Evolutionary conservation across 2,888 invertebrate genomes (phyloP).

Genomic region (Dasysyrphus tricinctus): DNA sequence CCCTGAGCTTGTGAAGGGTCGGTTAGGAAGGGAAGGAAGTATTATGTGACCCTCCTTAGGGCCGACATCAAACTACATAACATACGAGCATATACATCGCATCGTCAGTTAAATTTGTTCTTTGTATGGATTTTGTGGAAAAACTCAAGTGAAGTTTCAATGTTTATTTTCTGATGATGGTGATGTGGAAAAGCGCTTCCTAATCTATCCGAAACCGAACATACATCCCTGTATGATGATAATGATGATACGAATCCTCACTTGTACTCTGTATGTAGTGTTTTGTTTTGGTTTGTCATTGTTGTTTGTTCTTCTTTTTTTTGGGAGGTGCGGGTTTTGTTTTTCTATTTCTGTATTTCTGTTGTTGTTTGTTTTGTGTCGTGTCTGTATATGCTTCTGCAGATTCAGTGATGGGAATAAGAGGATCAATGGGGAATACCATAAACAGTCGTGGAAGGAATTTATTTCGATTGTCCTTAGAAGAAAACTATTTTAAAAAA

Average conservation of each 20-base stretch:
- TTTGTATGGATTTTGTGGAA: constrained; percentile 62
- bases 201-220: constrained; percentile 67
- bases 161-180: constrained; percentile 60
- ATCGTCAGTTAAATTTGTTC: constrained; percentile 44
- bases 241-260: constrained; percentile 68
- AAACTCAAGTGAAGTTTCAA: constrained; percentile 66
- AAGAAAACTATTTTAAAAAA: not conserved
- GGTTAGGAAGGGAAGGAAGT: not conserved
- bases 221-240: constrained; percentile 53
- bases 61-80: constrained; percentile 6
- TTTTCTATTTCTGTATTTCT: not conserved
- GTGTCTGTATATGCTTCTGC: not conserved
- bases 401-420: constrained; percentile 47
- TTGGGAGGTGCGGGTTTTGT: not conserved
- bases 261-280: constrained; percentile 38
- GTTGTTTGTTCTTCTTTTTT: constrained; percentile 27
- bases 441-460: constrained; percentile 20
- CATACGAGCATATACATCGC: not conserved
- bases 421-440: constrained; percentile 63
- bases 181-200: constrained; percentile 64
- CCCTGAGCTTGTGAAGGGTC: constrained; percentile 7
- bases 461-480: constrained; percentile 65
- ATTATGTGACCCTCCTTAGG: constrained; percentile 16
- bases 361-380: not conserved
- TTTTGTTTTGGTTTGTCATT: constrained; percentile 62